Percentiles rank a stretch among this genome's conserved stretches.
These are phyloP conservation scores for Leptinotarsa rubiginosa DNA, from an alignment of 2,888 invertebrate genomes.

Conservation along the genomic window DNA sequence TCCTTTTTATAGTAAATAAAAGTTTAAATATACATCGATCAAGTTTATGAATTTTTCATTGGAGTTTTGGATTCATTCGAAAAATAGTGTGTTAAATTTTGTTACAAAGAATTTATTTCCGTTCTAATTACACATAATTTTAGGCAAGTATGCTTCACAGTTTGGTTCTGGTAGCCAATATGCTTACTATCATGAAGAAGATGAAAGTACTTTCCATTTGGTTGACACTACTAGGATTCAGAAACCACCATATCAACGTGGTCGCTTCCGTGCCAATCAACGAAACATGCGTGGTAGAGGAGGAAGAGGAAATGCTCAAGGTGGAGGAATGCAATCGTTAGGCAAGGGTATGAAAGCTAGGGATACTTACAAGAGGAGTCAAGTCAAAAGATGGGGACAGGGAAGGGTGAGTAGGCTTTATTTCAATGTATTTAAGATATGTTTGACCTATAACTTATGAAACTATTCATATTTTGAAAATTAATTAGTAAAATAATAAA, in stretches of 20 bases:
- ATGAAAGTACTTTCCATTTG: slow-evolving; percentile 97
- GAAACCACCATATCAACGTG: slow-evolving; percentile 93
- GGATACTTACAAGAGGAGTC: slow-evolving; percentile 78
- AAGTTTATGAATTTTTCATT: neutral
- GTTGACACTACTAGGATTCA: slow-evolving; percentile 93
- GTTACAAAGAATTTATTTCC: slow-evolving; percentile 18
- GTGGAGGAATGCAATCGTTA: slow-evolving; percentile 83
- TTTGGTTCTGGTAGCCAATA: slow-evolving; percentile 97
- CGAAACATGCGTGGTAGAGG: slow-evolving; percentile 78
- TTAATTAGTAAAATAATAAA: too few species aligned
- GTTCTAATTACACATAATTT: slow-evolving; percentile 44
- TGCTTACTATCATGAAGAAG: slow-evolving; percentile 98
- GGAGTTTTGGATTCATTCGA: neutral
- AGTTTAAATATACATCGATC: neutral
- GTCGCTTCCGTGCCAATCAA: slow-evolving; percentile 86
- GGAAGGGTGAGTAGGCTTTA: slow-evolving; percentile 67
- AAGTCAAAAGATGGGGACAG: slow-evolving; percentile 89
- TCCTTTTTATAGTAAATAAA: neutral
- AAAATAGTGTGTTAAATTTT: neutral
- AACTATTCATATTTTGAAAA: too few species aligned
- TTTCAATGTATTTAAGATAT: too few species aligned
- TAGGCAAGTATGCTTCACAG: slow-evolving; percentile 91
- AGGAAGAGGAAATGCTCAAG: slow-evolving; percentile 75
- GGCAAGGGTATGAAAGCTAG: slow-evolving; percentile 85
- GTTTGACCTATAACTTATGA: too few species aligned